Percentiles rank a stretch among this genome's conserved stretches.
Conservation (phyloP, 2,113 vertebrate genomes). For the Pterocles gutturalis region DNA sequence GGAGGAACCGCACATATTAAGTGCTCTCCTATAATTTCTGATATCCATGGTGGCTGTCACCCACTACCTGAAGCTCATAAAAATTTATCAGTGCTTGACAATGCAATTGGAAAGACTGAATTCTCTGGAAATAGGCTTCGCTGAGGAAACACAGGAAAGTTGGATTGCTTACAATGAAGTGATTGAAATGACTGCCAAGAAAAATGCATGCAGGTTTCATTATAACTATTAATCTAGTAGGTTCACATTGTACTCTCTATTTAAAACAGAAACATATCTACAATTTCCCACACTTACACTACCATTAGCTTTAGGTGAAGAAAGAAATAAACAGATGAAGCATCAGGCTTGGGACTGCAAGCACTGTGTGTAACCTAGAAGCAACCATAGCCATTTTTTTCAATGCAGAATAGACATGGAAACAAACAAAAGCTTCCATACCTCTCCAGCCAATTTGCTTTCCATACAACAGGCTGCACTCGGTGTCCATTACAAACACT, state of each 20-base stretch:
- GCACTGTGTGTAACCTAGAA: constrained; percentile 55
- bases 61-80: constrained; percentile 71
- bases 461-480: neutral
- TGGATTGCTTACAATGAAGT: constrained; percentile 74
- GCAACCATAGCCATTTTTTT: constrained; percentile 49
- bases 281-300: constrained; percentile 73
- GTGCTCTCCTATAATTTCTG: constrained; percentile 62
- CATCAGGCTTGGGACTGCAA: constrained; percentile 59
- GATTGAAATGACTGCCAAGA: constrained; percentile 79
- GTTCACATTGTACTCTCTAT: constrained; percentile 56
- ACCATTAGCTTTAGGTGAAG: constrained; percentile 71
- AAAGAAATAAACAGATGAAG: constrained; percentile 74
- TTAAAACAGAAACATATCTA: constrained; percentile 69
- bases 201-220: constrained; percentile 76
- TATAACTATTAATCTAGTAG: constrained; percentile 79
- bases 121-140: constrained; percentile 76
- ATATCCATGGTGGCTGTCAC: constrained; percentile 66
- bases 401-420: neutral
- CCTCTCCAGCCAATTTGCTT: neutral
- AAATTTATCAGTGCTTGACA: constrained; percentile 77
- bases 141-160: constrained; percentile 76
- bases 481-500: neutral
- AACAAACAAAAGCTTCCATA: constrained; percentile 33
- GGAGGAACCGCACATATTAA: constrained; percentile 54
- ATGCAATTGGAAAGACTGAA: constrained; percentile 72